Percentiles rank a stretch among this genome's conserved stretches.
These are phyloP conservation scores for Crypturellus undulatus DNA, from an alignment of 2,113 vertebrate species.

Conservation along the genomic window DNA sequence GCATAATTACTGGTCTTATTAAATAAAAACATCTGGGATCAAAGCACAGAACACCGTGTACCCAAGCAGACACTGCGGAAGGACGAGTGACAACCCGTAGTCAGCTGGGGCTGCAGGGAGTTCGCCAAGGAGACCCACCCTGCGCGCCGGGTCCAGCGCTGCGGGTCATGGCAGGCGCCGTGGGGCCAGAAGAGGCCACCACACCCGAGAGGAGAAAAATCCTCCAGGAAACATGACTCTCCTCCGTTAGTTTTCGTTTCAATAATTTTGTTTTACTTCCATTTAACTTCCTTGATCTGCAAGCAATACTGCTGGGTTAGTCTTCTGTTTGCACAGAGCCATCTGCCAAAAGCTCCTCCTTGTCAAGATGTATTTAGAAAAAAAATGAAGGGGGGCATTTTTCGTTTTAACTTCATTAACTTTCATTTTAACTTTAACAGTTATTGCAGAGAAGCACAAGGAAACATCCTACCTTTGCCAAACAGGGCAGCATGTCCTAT, in stretches of 20 bases:
- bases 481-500: background rate
- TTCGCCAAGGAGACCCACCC: background rate
- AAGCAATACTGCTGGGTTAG: background rate
- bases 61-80: background rate
- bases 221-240: slow-evolving; percentile 43
- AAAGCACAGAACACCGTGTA: background rate
- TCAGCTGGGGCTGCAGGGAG: background rate
- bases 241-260: background rate
- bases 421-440: background rate
- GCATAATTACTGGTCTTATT: background rate
- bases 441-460: background rate
- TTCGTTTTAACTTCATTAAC: background rate
- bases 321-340: background rate
- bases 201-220: slow-evolving; percentile 45
- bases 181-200: slow-evolving; percentile 29
- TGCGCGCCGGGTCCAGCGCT: accelerated
- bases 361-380: background rate
- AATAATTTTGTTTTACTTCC: background rate
- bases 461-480: background rate
- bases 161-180: accelerated
- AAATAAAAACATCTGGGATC: background rate
- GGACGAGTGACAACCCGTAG: background rate
- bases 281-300: background rate
- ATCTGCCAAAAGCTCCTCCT: background rate
- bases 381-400: background rate